phyloP scores from a whole-genome alignment of 35 echinoderm and acorn worm genomes.

The Diadema setosum region DNA sequence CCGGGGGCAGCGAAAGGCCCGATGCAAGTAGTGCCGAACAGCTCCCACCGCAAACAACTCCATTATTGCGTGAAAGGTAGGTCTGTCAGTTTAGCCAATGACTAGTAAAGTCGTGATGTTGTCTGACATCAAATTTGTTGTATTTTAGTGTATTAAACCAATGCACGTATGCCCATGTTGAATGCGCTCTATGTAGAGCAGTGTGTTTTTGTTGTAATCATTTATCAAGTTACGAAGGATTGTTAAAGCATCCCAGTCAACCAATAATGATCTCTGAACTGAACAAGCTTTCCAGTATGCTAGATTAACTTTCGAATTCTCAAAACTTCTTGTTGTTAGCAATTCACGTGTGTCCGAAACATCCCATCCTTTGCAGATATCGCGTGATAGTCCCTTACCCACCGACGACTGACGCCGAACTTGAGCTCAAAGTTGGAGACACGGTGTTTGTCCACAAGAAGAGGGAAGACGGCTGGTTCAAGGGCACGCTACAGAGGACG shows the following conservation, averaged over 20 bases:
- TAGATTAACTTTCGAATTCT: neutral
- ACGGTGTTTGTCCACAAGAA: slow-evolving; percentile 91
- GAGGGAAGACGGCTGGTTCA: slow-evolving; percentile 92
- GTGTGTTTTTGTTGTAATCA: no score
- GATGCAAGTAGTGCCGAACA: neutral
- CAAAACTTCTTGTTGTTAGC: neutral
- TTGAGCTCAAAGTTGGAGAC: slow-evolving; percentile 65
- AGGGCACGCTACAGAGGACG: slow-evolving; percentile 73
- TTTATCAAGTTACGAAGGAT: no score
- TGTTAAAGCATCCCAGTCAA: no score
- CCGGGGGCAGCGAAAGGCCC: neutral
- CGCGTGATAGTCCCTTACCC: slow-evolving; percentile 81
- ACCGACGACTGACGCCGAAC: slow-evolving; percentile 67
- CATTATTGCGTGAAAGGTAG: slow-evolving; percentile 77
- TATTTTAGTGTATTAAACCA: no score
- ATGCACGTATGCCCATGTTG: no score
- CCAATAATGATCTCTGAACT: no score
- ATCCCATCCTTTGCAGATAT: slow-evolving; percentile 53
- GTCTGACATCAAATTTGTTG: no score
- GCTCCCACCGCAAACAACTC: slow-evolving; percentile 74
- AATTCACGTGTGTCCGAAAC: neutral
- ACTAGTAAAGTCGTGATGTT: no score
- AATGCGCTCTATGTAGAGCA: no score
- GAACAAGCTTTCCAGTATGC: no score
- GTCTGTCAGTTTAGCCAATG: no score